These are phyloP conservation scores for Tenthredo livida DNA, from an alignment of 2,888 invertebrate genomes.

Conservation along the genomic window DNA sequence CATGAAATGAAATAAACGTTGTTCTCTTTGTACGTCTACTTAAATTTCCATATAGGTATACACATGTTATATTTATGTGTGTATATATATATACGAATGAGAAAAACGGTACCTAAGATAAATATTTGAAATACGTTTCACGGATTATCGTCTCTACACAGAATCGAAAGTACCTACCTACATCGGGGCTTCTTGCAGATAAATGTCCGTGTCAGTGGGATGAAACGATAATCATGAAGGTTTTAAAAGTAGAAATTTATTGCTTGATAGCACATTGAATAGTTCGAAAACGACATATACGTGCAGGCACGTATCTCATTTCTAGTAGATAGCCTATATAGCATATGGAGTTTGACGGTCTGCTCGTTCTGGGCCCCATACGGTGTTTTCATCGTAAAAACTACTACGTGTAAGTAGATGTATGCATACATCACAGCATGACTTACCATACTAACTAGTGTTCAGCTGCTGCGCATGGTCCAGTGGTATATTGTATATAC, in stretches of 20 bases:
- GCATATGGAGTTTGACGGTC: neutral
- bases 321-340: neutral
- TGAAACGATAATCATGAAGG: neutral
- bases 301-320: neutral
- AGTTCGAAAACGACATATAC: constrained; percentile 15
- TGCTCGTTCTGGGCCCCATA: constrained; percentile 14
- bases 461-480: constrained; percentile 4
- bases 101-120: neutral
- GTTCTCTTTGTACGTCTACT: neutral
- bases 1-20: neutral
- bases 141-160: neutral
- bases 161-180: neutral
- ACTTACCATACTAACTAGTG: neutral
- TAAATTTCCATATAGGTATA: neutral
- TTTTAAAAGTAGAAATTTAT: neutral
- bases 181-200: neutral
- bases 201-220: neutral
- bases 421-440: neutral
- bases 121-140: neutral
- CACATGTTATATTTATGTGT: too few species aligned
- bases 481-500: neutral
- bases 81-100: neutral
- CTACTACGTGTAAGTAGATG: neutral
- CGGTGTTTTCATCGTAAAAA: neutral
- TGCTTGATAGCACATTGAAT: neutral